These are phyloP conservation scores for Taurulus bubalis DNA, from an alignment of 2,113 vertebrate species.

Conservation along the genomic window DNA sequence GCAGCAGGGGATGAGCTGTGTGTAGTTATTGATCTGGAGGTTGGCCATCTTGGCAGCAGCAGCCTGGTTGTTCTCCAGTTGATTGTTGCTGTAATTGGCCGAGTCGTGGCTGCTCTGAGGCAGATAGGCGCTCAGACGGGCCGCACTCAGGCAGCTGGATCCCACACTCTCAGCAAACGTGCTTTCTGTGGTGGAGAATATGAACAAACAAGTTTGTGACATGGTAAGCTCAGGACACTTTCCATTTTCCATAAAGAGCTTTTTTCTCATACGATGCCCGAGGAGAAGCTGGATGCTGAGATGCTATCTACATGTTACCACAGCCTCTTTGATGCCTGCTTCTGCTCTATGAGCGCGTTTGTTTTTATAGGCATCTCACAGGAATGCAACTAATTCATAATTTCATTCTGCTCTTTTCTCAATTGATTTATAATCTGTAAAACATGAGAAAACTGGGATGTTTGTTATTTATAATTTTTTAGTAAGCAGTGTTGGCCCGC, in stretches of 20 bases:
- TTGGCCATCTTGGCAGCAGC: constrained; percentile 93
- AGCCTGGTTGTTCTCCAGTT: constrained; percentile 96
- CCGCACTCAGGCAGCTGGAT: constrained; percentile 88
- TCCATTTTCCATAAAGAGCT: too few species aligned
- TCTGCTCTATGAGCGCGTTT: background rate
- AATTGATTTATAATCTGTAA: background rate
- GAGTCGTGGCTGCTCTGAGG: constrained; percentile 96
- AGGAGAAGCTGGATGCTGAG: background rate
- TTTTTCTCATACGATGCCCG: background rate
- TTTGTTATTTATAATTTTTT: constrained; percentile 13
- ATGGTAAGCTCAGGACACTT: background rate
- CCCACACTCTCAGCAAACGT: constrained; percentile 94
- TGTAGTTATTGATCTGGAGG: constrained; percentile 88
- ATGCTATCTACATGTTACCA: background rate
- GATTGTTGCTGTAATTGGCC: constrained; percentile 98
- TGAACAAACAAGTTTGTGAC: constrained; percentile 12
- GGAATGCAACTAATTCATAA: background rate
- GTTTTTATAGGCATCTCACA: background rate
- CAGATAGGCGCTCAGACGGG: constrained; percentile 94
- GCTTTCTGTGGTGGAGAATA: constrained; percentile 87
- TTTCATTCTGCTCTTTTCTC: background rate
- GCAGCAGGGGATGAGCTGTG: constrained; percentile 90
- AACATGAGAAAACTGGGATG: background rate
- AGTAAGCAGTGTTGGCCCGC: constrained; percentile 2
- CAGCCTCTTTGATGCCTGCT: background rate